Base-by-base conservation (phyloP, 2,797 vertebrate genomes). In the Zonotrichia albicollis region DNA sequence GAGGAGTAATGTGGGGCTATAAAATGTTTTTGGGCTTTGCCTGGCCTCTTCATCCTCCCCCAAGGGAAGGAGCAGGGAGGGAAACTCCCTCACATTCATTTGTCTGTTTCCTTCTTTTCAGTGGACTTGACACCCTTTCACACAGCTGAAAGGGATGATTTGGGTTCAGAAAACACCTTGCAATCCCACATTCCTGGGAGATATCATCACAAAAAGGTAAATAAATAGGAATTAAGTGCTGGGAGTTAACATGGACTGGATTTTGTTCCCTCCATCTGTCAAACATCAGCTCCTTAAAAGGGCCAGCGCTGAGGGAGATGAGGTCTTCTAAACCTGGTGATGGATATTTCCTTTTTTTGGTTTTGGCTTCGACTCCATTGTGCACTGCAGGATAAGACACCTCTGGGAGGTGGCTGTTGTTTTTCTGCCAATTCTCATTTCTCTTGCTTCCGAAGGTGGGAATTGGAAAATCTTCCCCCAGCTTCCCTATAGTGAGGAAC, bases 331-430 rank as follows among this genome's bases (percentile, higher is more conserved):
- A 38, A 61, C 16, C 10, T 66, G 34, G 6, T 16, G 22, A 73
- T 23, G 10, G 16, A 26, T 51, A 55, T 74, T 81, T 86, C 25
- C 10, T 34, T 36, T 40, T 57, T 36, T 6, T 13, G 8, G 1
- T 36, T 90, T 85, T 78, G 32, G 4, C 23, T 91, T 43, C 0
- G 0, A 32, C 29, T 57, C 34, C 1, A 0, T 10, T 4, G 2
- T 0, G 1, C 23, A 11, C 16, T 83, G 42, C 10, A 42, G 61
- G 13, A 19, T 70, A 40, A 73, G 22, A 73, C 17, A 53, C 6
- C 17, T 84, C 78, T 76, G 48, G 11, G 51, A 70, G 19, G 11
- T 9, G 16, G 11, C 13, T 58, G 29, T 21, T 88, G 54, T 58
- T 40, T 73, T 78, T 90, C 88, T 78, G 45, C 15, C 22, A 53